These are phyloP conservation scores for Philereme vetulata DNA, from an alignment of 2,888 invertebrate genomes.

Conservation along the genomic window DNA sequence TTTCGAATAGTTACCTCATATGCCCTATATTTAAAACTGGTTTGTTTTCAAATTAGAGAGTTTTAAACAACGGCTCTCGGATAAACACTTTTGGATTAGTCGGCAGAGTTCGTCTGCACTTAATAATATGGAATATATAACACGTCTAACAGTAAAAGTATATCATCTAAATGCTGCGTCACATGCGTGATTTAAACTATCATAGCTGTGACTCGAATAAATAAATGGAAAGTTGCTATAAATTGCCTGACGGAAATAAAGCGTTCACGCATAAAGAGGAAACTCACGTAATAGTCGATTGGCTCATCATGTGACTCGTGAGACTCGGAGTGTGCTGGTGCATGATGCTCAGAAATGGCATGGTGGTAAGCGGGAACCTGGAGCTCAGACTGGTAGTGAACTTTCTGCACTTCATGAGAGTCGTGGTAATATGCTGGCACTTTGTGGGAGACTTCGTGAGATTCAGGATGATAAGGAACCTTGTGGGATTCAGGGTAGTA, in stretches of 20 bases:
- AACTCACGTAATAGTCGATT: conserved; percentile 78
- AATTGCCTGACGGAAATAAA: conserved; percentile 49
- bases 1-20: too few relatives aligned
- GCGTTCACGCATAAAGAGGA: conserved; percentile 53
- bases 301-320: conserved; percentile 64
- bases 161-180: conserved; percentile 50
- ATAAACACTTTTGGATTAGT: too few relatives aligned
- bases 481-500: conserved; percentile 31
- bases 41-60: too few relatives aligned
- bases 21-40: too few relatives aligned
- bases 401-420: conserved; percentile 14
- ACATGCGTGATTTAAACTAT: conserved; percentile 51
- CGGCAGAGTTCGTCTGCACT: too few relatives aligned
- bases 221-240: conserved; percentile 68
- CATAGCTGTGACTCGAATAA: conserved; percentile 56
- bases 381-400: conserved; percentile 26
- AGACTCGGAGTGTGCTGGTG: conserved; percentile 14
- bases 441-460: conserved; percentile 32
- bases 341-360: conserved; percentile 25
- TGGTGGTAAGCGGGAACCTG: conserved; percentile 30
- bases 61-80: too few relatives aligned
- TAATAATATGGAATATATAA: too few relatives aligned
- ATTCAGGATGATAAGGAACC: conserved; percentile 13
- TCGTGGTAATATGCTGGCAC: conserved; percentile 20
- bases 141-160: conserved; percentile 38